Conservation (phyloP, 2,888 invertebrate species). For the Nephrotoma appendiculata region DNA sequence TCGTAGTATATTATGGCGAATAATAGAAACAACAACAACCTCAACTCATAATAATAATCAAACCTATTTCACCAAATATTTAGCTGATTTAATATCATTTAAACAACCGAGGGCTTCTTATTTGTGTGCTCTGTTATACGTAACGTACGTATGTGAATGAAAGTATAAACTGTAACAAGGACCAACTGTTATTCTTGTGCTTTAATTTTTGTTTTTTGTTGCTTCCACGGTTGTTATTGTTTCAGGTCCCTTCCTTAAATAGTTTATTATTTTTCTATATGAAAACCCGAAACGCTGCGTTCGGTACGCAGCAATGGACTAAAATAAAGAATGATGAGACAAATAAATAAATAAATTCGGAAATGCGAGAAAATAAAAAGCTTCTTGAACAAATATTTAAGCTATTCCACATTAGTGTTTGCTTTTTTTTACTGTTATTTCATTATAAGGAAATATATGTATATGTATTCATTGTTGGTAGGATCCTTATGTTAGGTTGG, state of each 20-base stretch:
- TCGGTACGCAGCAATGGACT: background rate
- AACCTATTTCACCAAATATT: background rate
- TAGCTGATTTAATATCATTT: constrained; percentile 5
- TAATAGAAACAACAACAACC: background rate
- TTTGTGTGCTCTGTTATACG: too few relatives aligned
- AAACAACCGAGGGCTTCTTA: background rate
- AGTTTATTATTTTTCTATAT: background rate
- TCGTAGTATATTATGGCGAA: background rate
- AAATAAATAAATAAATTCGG: background rate
- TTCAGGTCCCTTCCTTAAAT: background rate
- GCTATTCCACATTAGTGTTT: background rate
- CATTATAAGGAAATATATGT: background rate
- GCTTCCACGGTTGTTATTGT: background rate
- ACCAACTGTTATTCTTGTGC: background rate
- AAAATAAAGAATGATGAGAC: background rate
- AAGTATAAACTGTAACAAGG: background rate
- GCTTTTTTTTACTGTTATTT: background rate
- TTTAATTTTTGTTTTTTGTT: background rate
- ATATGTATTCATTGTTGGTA: background rate
- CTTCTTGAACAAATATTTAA: background rate
- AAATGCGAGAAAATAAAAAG: background rate
- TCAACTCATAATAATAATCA: background rate
- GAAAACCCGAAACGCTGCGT: background rate
- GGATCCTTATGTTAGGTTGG: background rate
- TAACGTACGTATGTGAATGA: background rate